phyloP scores from a whole-genome alignment of 2,797 vertebrate genomes.

The Poliocrania exsul region DNA sequence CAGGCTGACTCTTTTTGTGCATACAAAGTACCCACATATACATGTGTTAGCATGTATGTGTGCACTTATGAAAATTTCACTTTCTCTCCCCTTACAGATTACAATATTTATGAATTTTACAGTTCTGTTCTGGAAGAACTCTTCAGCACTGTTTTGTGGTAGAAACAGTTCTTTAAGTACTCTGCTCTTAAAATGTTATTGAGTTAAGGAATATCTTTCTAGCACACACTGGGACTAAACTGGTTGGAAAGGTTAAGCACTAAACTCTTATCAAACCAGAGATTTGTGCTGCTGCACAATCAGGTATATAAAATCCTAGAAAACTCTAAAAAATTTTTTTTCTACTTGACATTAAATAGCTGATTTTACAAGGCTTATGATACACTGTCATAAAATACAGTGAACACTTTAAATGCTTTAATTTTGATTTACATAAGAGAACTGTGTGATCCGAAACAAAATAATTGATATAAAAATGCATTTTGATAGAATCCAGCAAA shows the following conservation, averaged over 20 bases:
- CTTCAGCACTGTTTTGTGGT: not conserved
- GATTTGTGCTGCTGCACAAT: not conserved
- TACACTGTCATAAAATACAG: not conserved
- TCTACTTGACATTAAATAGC: not conserved
- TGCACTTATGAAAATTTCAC: not conserved
- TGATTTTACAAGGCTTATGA: not conserved
- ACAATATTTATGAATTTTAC: not conserved
- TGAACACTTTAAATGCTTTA: not conserved
- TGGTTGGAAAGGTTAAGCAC: not conserved
- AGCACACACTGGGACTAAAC: not conserved
- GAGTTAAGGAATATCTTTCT: not conserved
- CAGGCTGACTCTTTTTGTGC: not conserved
- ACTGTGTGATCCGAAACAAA: not conserved
- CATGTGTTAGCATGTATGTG: accelerated
- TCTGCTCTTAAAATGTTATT: not conserved
- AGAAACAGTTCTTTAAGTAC: not conserved
- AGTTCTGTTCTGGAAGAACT: not conserved
- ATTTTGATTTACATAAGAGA: not conserved
- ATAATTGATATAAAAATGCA: not conserved
- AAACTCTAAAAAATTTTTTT: not conserved
- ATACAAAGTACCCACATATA: accelerated
- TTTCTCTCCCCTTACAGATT: not conserved
- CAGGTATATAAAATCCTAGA: not conserved
- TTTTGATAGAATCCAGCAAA: not conserved
- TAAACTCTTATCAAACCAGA: not conserved